phyloP scores from a whole-genome alignment of 2,113 vertebrate genomes.

The Sialia sialis region DNA sequence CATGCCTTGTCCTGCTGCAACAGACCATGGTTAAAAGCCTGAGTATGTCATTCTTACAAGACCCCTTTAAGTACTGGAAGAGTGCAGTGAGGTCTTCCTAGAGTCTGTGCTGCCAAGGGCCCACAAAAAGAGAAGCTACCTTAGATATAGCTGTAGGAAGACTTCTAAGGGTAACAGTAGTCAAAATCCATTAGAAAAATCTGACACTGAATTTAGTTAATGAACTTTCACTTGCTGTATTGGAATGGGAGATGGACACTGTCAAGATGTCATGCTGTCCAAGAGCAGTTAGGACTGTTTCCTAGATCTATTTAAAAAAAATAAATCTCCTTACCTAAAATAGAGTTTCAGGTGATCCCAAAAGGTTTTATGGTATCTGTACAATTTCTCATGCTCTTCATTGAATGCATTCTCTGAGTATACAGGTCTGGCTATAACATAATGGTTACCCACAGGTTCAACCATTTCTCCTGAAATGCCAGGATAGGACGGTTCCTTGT shows the following conservation, averaged over 20 bases:
- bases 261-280: neutral
- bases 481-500: neutral
- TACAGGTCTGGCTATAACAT: constrained; percentile 81
- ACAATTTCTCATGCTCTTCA: constrained; percentile 78
- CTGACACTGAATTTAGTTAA: neutral
- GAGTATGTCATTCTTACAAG: neutral
- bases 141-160: neutral
- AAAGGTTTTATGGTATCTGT: constrained; percentile 80
- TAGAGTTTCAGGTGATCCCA: constrained; percentile 78
- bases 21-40: neutral
- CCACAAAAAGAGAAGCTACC: neutral
- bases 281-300: neutral
- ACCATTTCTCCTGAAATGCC: constrained; percentile 69
- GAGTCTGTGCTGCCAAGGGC: neutral
- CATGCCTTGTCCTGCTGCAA: neutral
- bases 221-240: neutral
- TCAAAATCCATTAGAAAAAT: neutral
- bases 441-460: constrained; percentile 78
- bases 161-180: neutral
- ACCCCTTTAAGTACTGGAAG: neutral
- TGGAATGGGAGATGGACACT: neutral
- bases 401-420: constrained; percentile 85
- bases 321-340: constrained; percentile 79
- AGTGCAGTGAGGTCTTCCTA: neutral
- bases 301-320: neutral